Evolutionary conservation across 2,113 vertebrate genomes (phyloP).

Genomic region (Amphiprion percula): DNA sequence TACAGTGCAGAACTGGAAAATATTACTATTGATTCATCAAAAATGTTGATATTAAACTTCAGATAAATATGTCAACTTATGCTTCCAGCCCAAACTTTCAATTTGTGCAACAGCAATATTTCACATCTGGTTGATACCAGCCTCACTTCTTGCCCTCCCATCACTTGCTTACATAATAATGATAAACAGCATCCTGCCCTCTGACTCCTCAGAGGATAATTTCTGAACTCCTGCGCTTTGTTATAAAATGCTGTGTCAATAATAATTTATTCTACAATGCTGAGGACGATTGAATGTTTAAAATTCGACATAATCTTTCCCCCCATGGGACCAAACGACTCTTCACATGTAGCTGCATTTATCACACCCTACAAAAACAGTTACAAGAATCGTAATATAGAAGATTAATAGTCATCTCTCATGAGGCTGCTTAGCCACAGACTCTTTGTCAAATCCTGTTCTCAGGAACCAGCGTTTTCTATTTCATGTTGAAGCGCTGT

Average conservation of each 20-base stretch:
- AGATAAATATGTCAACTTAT: constrained; percentile 24
- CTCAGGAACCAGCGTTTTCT: constrained; percentile 27
- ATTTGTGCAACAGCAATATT: constrained; percentile 3
- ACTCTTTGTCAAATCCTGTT: constrained; percentile 33
- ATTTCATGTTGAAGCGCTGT: constrained; percentile 15
- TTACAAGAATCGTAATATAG: constrained; percentile 15
- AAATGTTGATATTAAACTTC: constrained; percentile 25
- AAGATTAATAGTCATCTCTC: constrained; percentile 27
- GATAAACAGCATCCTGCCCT: background rate
- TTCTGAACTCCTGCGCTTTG: background rate
- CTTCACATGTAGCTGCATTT: background rate
- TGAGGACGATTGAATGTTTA: background rate
- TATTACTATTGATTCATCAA: constrained; percentile 53
- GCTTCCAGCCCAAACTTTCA: background rate
- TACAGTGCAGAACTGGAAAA: constrained; percentile 16
- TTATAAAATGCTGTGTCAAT: background rate
- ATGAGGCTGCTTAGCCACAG: constrained; percentile 16
- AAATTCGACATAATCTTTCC: background rate
- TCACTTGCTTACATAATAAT: background rate
- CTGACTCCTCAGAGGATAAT: background rate
- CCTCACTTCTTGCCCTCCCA: background rate
- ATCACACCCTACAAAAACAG: constrained; percentile 12
- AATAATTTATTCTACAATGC: background rate
- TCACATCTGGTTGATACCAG: background rate
- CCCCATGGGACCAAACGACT: background rate